Evolutionary conservation across 1,140 invertebrate genomes (phyloP).

Genomic region (Drosophila oshimai): DNA sequence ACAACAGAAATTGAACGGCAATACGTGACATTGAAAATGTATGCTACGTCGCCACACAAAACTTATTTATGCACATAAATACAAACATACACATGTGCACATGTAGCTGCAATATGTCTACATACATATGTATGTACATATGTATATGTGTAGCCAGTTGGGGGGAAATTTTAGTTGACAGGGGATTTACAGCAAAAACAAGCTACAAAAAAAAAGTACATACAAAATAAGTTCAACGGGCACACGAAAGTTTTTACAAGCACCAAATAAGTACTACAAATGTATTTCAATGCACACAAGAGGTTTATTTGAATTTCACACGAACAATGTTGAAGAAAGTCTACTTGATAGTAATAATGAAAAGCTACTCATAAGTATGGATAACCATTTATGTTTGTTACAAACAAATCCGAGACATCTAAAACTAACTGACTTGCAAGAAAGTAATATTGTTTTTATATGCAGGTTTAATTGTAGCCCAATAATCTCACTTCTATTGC

Average conservation of each 20-base stretch:
- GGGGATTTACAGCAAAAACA: background rate
- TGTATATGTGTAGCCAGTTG: background rate
- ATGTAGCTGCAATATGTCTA: background rate
- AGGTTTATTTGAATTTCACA: no score
- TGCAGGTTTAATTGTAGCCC: no score
- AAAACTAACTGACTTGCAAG: no score
- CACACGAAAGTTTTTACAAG: slow-evolving; percentile 1
- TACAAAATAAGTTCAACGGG: background rate
- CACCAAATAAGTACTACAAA: background rate
- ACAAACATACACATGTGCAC: background rate
- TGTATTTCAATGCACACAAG: background rate
- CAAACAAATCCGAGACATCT: no score
- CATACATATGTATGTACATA: background rate
- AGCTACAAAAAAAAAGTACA: background rate
- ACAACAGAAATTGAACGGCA: slow-evolving; percentile 37
- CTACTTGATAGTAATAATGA: no score
- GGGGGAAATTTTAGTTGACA: background rate
- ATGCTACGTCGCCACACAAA: slow-evolving; percentile 21
- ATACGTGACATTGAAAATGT: slow-evolving; percentile 60
- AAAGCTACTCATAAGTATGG: no score
- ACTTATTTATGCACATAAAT: slow-evolving; percentile 4
- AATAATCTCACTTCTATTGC: slow-evolving; percentile 1
- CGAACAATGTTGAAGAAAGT: no score
- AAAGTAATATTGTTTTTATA: no score
- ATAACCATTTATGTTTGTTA: no score